A percentile compares a stretch with the other conserved stretches of the same genome.
These are phyloP conservation scores for Drosophila tani DNA, from an alignment of 1,140 invertebrate species.

Conservation along the genomic window DNA sequence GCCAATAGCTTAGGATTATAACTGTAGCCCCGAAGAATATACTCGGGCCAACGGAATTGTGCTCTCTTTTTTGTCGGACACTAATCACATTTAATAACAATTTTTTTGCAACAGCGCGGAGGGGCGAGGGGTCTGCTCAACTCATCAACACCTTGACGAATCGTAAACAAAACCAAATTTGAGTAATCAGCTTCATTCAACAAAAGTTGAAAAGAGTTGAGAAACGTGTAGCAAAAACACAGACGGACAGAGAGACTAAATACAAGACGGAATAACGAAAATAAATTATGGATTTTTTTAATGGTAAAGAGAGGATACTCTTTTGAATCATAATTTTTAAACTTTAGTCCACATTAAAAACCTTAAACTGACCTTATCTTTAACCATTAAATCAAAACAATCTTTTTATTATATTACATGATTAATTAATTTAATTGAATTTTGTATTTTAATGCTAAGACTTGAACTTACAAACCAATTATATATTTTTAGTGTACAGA, in stretches of 20 bases:
- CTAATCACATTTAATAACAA: conserved; percentile 83
- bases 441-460: no score
- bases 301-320: conserved; percentile 37
- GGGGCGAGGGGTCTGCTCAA: conserved; percentile 22
- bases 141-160: conserved; percentile 79
- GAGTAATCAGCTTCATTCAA: conserved; percentile 82
- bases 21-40: conserved; percentile 52
- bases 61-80: conserved; percentile 56
- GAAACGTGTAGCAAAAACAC: conserved; percentile 71
- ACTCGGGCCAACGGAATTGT: conserved; percentile 66
- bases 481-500: no score
- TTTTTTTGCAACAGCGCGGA: conserved; percentile 41
- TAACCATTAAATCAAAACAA: neutral
- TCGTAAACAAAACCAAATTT: conserved; percentile 82
- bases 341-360: neutral
- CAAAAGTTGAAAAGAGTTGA: conserved; percentile 56
- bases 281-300: conserved; percentile 18
- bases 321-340: neutral
- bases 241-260: conserved; percentile 32
- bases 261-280: conserved; percentile 38
- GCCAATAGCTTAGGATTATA: conserved; percentile 81
- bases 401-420: neutral
- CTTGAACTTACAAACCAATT: neutral
- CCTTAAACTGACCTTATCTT: neutral
- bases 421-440: no score